Conservation (phyloP, 2,113 vertebrate genomes). For the Brienomyrus longianalis region DNA sequence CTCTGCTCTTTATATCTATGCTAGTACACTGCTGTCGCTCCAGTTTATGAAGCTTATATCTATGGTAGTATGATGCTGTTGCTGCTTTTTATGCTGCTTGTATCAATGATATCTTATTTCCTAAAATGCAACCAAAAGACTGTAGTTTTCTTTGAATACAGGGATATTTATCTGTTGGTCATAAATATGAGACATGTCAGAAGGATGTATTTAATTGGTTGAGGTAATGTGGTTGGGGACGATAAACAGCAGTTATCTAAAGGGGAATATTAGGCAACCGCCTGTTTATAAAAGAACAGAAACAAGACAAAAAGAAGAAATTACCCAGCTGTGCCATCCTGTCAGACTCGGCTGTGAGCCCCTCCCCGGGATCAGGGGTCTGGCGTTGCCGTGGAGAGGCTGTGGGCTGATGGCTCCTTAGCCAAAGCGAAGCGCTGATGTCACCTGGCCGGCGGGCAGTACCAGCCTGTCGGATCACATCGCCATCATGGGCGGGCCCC, state of each 20-base stretch:
- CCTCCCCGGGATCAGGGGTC: conserved; percentile 17
- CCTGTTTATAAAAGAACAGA: not conserved
- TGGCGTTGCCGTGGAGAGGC: conserved; percentile 48
- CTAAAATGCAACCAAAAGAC: not conserved
- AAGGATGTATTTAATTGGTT: not conserved
- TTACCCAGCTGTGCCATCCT: not conserved
- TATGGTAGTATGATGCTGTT: not conserved
- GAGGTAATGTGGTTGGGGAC: not conserved
- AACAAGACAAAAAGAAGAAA: not conserved
- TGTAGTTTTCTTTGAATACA: not conserved
- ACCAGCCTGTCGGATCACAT: conserved; percentile 55
- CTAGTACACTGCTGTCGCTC: not conserved
- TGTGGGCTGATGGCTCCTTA: conserved; percentile 22
- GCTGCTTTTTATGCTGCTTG: not conserved
- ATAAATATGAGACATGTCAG: not conserved
- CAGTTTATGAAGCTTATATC: not conserved
- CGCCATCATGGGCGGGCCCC: conserved; percentile 44
- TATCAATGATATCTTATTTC: not conserved
- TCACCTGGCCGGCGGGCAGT: conserved; percentile 51
- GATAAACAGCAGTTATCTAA: not conserved
- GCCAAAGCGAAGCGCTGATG: conserved; percentile 47
- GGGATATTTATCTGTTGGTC: not conserved
- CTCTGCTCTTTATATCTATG: not conserved
- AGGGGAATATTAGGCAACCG: not conserved
- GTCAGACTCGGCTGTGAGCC: not conserved